These are phyloP conservation scores for Neelides folsomi DNA, from an alignment of 2,888 invertebrate species.

Conservation along the genomic window DNA sequence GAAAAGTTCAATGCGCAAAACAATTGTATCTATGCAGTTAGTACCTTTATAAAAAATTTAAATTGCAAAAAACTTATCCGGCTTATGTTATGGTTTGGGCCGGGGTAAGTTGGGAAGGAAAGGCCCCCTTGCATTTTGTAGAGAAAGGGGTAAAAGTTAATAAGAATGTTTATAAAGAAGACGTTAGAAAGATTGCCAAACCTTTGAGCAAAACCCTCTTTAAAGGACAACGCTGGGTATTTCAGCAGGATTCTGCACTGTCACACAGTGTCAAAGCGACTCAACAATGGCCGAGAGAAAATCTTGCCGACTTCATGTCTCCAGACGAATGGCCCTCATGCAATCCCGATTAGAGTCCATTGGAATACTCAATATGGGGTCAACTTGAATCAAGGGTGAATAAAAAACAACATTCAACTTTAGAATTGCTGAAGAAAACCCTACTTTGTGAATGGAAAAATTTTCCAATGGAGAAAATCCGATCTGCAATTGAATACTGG, in stretches of 20 bases:
- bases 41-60: not conserved
- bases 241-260: constrained; percentile 3
- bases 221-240: not conserved
- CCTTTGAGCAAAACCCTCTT: not conserved
- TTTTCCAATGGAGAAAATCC: not conserved
- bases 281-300: not conserved
- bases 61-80: not conserved
- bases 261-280: not conserved
- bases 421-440: not conserved
- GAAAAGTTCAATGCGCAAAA: not conserved
- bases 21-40: not conserved
- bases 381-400: not conserved
- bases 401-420: not conserved
- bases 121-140: not conserved
- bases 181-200: not conserved
- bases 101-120: not conserved
- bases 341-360: constrained; percentile 1
- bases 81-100: no score
- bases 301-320: not conserved
- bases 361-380: not conserved
- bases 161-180: not conserved
- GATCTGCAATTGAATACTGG: not conserved
- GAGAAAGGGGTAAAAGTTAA: constrained; percentile 1
- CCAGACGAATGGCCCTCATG: not conserved
- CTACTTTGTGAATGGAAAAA: not conserved